Conservation (phyloP, 2,888 invertebrate species). For the Metellina segmentata region DNA sequence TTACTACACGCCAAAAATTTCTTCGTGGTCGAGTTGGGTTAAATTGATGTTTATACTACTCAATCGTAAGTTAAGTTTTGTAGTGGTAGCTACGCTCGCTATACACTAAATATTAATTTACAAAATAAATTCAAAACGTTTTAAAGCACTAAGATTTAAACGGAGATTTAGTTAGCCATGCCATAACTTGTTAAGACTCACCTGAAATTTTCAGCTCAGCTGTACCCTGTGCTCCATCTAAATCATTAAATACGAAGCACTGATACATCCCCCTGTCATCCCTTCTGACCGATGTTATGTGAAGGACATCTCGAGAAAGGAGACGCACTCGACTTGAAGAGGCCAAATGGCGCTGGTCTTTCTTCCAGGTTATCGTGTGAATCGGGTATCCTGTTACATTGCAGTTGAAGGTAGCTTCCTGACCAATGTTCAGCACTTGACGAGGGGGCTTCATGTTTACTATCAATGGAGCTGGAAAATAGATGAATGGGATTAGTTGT, state of each 20-base stretch:
- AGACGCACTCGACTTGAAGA: constrained; percentile 78
- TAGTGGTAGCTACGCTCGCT: too few relatives aligned
- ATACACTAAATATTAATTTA: too few relatives aligned
- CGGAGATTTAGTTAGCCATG: too few relatives aligned
- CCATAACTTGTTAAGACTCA: too few relatives aligned
- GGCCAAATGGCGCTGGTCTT: constrained; percentile 85
- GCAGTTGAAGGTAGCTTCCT: constrained; percentile 92
- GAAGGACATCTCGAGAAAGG: constrained; percentile 79
- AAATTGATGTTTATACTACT: too few relatives aligned
- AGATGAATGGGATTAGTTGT: not conserved
- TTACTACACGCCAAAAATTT: too few relatives aligned
- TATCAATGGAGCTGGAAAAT: constrained; percentile 86
- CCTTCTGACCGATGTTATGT: constrained; percentile 86
- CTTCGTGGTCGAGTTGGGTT: too few relatives aligned
- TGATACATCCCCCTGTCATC: constrained; percentile 95
- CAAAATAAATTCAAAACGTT: too few relatives aligned
- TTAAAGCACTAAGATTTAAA: too few relatives aligned
- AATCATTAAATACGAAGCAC: constrained; percentile 91
- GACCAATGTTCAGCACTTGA: constrained; percentile 90
- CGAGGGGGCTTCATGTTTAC: constrained; percentile 85
- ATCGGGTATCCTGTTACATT: constrained; percentile 92
- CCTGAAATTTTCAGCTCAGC: constrained; percentile 84
- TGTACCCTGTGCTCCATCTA: constrained; percentile 91
- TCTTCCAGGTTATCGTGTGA: constrained; percentile 89
- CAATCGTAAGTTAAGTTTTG: too few relatives aligned